Conservation (phyloP, 2,113 vertebrate species). For the Siphamia tubifer region DNA sequence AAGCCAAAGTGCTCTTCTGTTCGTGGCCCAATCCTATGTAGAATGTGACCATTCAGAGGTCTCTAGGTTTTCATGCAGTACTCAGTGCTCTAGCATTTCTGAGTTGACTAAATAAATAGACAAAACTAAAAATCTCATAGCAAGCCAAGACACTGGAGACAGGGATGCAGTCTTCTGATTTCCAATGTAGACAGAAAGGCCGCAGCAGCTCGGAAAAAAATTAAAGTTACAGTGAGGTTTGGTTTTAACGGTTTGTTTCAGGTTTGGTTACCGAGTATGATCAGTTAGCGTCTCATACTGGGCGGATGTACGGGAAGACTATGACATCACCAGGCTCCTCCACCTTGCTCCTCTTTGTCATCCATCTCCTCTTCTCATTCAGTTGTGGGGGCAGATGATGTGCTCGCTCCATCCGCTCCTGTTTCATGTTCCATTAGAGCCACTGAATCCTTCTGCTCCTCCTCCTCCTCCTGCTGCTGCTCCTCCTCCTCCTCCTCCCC, state of each 20-base stretch:
- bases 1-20: background rate
- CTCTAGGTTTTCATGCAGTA: slow-evolving; percentile 5
- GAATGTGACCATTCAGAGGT: slow-evolving; percentile 10
- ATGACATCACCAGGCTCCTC: background rate
- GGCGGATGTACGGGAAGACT: background rate
- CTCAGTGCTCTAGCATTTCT: slow-evolving; percentile 38
- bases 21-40: slow-evolving; percentile 13
- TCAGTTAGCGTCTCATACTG: background rate
- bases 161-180: background rate
- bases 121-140: slow-evolving; percentile 2
- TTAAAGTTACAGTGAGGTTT: background rate
- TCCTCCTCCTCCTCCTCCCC: slow-evolving; percentile 48
- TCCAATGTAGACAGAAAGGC: background rate
- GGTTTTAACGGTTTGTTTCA: background rate
- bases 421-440: slow-evolving; percentile 9
- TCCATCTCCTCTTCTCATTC: slow-evolving; percentile 12
- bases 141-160: background rate
- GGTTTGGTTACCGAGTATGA: background rate
- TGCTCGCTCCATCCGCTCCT: slow-evolving; percentile 21
- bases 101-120: slow-evolving; percentile 5
- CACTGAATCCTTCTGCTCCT: too few relatives aligned
- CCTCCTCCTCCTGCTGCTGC: slow-evolving; percentile 57
- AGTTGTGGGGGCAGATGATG: slow-evolving; percentile 58
- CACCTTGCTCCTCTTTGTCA: slow-evolving; percentile 4
- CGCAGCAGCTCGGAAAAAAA: background rate